Evolutionary conservation across 2,113 vertebrate genomes (phyloP).

Genomic region (Corythoichthys intestinalis): DNA sequence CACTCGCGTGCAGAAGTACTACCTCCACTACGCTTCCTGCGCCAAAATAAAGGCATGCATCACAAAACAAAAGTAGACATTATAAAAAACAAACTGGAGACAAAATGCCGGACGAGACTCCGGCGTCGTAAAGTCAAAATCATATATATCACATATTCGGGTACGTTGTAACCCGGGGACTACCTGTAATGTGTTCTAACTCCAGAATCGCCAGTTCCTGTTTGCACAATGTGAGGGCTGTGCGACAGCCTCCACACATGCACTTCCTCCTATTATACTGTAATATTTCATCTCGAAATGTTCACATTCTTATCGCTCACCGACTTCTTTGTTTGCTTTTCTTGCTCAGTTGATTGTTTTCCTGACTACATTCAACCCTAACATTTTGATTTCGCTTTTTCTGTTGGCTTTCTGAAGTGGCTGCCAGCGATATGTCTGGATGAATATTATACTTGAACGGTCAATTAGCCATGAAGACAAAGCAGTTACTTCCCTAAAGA

Average conservation of each 20-base stretch:
- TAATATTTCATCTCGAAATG: conserved; percentile 25
- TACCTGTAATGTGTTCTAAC: too few species aligned
- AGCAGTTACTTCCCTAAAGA: conserved; percentile 71
- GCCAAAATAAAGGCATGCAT: too few species aligned
- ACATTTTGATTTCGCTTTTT: conserved; percentile 68
- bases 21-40: too few species aligned
- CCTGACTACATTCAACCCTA: conserved; percentile 44
- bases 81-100: too few species aligned
- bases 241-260: background rate
- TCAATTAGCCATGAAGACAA: conserved; percentile 60
- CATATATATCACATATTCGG: too few species aligned
- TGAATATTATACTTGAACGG: conserved; percentile 72
- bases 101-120: too few species aligned
- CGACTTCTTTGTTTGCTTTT: conserved; percentile 44
- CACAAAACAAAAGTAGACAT: too few species aligned
- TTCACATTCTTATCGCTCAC: conserved; percentile 31
- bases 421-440: conserved; percentile 74
- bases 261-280: conserved; percentile 17
- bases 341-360: conserved; percentile 32
- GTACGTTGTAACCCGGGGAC: too few species aligned
- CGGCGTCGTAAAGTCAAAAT: too few species aligned
- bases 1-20: too few species aligned
- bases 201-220: too few species aligned
- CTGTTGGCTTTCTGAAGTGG: conserved; percentile 49
- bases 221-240: too few species aligned